Percentiles rank a stretch among this genome's conserved stretches.
phyloP scores from a whole-genome alignment of 2,113 vertebrate species.

The Takifugu bimaculatus region DNA sequence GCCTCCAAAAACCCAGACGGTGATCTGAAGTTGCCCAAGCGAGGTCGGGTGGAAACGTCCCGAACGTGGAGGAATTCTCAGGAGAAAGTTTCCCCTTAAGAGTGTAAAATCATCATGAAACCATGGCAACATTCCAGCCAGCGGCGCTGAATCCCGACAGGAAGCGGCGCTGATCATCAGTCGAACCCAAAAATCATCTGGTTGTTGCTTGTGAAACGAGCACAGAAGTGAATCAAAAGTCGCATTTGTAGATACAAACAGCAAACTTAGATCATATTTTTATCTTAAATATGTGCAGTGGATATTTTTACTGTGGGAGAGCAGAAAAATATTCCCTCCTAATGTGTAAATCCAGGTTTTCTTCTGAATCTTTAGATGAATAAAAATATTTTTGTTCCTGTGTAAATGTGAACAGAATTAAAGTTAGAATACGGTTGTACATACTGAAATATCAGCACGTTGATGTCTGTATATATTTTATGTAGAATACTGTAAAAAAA shows the following conservation, averaged over 20 bases:
- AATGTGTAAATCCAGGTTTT: not conserved
- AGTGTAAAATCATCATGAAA: too few relatives aligned
- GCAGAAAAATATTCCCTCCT: not conserved
- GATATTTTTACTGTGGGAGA: not conserved
- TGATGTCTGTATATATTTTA: constrained; percentile 75
- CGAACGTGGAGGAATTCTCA: not conserved
- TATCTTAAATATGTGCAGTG: too few relatives aligned
- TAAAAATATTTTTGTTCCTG: constrained; percentile 4
- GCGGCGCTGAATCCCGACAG: too few relatives aligned
- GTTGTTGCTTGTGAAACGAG: constrained; percentile 11
- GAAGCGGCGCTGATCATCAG: too few relatives aligned
- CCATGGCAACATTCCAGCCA: too few relatives aligned
- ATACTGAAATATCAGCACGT: constrained; percentile 61
- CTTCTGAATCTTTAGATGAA: not conserved
- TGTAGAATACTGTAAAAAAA: constrained; percentile 69
- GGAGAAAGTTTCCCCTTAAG: not conserved
- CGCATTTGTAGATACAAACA: too few relatives aligned
- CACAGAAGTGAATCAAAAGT: not conserved
- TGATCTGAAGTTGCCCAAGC: constrained; percentile 68
- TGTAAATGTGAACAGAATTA: not conserved
- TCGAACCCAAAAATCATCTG: not conserved
- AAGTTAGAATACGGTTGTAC: constrained; percentile 48
- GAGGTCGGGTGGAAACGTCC: not conserved
- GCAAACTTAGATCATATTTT: too few relatives aligned
- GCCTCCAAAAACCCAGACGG: constrained; percentile 73